phyloP scores from a whole-genome alignment of 2,888 invertebrate genomes.

The Neuroscelio doddi region DNA sequence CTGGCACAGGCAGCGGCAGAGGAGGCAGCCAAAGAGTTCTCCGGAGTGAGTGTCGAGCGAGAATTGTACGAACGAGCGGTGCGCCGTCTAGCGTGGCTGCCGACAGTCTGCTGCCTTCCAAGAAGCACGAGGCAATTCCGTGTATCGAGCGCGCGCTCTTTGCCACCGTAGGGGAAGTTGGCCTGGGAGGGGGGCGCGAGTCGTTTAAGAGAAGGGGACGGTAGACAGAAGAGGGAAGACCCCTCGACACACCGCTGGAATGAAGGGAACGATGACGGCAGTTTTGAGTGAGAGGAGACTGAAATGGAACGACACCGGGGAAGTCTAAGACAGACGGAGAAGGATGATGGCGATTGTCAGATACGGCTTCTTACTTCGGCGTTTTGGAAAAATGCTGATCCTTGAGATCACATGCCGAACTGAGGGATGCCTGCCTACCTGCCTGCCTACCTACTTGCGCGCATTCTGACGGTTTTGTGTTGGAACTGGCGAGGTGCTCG shows the following conservation, averaged over 20 bases:
- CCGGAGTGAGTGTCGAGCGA: conserved; percentile 54
- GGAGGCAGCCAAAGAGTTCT: conserved; percentile 47
- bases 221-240: conserved; percentile 43
- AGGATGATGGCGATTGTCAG: not conserved
- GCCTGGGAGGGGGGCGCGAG: conserved; percentile 42
- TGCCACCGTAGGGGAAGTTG: conserved; percentile 53
- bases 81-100: conserved; percentile 71
- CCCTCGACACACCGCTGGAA: conserved; percentile 23
- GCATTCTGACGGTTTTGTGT: not conserved
- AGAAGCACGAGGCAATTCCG: conserved; percentile 71
- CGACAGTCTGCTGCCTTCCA: conserved; percentile 70
- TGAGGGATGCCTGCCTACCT: conserved; percentile 14
- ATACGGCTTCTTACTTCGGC: not conserved
- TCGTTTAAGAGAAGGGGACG: conserved; percentile 38
- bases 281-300: not conserved
- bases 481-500: conserved; percentile 10
- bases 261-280: conserved; percentile 26
- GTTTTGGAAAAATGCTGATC: too few species aligned
- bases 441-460: not conserved
- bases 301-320: not conserved
- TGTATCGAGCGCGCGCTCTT: conserved; percentile 67
- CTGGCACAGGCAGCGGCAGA: conserved; percentile 38
- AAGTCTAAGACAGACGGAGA: not conserved
- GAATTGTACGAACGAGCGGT: conserved; percentile 62
- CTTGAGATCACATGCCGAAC: not conserved